Evolutionary conservation across 2,113 vertebrate genomes (phyloP), one percentile per base, ranked within the genome.

Genomic region (Siniperca knerii): DNA sequence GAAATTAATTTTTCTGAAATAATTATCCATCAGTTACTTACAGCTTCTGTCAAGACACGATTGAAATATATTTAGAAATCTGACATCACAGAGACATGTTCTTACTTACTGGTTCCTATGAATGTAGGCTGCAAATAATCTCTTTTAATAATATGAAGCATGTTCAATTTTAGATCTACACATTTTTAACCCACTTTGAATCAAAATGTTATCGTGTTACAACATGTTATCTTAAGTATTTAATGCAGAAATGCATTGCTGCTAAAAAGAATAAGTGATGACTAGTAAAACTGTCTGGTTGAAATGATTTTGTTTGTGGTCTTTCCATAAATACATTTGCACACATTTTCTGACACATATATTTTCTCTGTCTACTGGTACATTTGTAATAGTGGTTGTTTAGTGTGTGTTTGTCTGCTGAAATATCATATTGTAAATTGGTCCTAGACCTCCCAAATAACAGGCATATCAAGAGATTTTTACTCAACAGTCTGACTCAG

Each of bases 381-480:
- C 55, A 75, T 71, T 40, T 81, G 52, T 67, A 66, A 79, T 42
- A 21, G 40, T 55, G 16, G 20, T 44, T 79, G 13, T 72, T 68
- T 29, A 35, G 44, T 78, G 21, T 68, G 54, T 79, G 55, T 73
- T 80, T 0, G 8, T 55, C 52, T 50, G 21, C 58, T 74, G n/a
- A 72, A 83, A 67, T 40, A 66, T 86, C 61, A 42, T 66, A 61
- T 72, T 87, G 62, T 83, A 80, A 92, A 87, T 86, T 91, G 89
- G 79, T 80, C 82, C 77, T 68, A 74, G 80, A 85, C 77, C 74
- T 86, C 60, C 62, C 25, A 79, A 87, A 88, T 81, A 92, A 88
- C 75, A 84, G 75, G 64, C 77, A 73, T 74, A 80, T 85, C 33
- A 76, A 84, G 74, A 52, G 74, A 65, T 75, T 86, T 89, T 87